phyloP scores from a whole-genome alignment of 2,113 vertebrate genomes.

The Apaloderma vittatum region DNA sequence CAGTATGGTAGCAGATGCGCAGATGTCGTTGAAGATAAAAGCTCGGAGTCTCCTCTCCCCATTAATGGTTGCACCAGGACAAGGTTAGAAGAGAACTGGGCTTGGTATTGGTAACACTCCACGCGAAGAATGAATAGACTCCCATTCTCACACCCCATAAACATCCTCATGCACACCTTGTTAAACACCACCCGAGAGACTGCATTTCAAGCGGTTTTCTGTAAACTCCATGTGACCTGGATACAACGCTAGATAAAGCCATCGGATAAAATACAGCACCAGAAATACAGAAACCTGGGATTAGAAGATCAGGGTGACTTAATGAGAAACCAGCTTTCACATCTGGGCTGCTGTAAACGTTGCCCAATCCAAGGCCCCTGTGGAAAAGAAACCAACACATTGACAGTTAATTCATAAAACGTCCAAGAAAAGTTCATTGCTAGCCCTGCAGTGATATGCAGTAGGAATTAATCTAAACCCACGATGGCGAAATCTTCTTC shows the following conservation, averaged over 20 bases:
- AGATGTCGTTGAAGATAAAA: background rate
- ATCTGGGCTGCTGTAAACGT: slow-evolving; percentile 45
- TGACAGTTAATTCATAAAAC: slow-evolving; percentile 4
- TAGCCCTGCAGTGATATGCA: background rate
- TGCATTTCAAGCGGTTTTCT: slow-evolving; percentile 48
- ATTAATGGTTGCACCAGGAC: background rate
- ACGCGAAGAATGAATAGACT: slow-evolving; percentile 5
- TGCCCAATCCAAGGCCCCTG: background rate
- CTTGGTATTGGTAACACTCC: slow-evolving; percentile 7
- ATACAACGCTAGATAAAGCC: slow-evolving; percentile 46
- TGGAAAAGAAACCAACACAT: background rate
- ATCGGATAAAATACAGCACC: background rate
- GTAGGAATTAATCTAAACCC: slow-evolving; percentile 34
- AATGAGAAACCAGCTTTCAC: slow-evolving; percentile 22
- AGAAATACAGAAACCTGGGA: slow-evolving; percentile 19
- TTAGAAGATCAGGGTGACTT: slow-evolving; percentile 61
- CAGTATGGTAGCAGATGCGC: background rate
- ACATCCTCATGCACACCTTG: slow-evolving; percentile 53
- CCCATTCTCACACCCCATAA: slow-evolving; percentile 60
- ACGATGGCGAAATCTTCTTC: background rate
- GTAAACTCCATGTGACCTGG: slow-evolving; percentile 45
- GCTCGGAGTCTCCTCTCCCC: background rate
- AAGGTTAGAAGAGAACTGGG: slow-evolving; percentile 13
- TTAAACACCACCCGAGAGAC: slow-evolving; percentile 47
- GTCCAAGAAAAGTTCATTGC: background rate